phyloP scores from a whole-genome alignment of 2,797 vertebrate genomes.

The Molothrus aeneus region DNA sequence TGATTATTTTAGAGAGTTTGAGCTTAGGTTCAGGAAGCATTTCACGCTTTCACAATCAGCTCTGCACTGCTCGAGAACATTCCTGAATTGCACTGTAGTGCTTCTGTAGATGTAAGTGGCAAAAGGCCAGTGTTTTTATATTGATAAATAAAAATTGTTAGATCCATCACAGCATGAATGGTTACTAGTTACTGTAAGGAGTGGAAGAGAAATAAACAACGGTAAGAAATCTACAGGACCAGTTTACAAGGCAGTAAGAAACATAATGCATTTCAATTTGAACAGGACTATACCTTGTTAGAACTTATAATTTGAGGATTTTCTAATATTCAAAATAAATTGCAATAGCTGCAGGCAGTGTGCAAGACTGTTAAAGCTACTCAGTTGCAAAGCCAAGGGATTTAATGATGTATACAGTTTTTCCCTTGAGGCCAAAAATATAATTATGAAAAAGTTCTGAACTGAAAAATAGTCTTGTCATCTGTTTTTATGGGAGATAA shows the following conservation, averaged over 20 bases:
- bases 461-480: conserved; percentile 65
- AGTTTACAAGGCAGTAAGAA: neutral
- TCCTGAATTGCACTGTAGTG: neutral
- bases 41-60: neutral
- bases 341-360: conserved; percentile 21
- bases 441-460: conserved; percentile 73
- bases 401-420: conserved; percentile 65
- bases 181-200: neutral
- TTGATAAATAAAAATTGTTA: neutral
- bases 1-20: neutral
- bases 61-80: neutral
- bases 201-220: neutral
- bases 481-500: conserved; percentile 66
- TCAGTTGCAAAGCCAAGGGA: conserved; percentile 28
- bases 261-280: neutral
- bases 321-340: conserved; percentile 62
- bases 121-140: neutral
- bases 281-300: conserved; percentile 16
- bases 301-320: conserved; percentile 27
- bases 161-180: neutral
- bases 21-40: neutral
- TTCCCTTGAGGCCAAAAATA: conserved; percentile 70
- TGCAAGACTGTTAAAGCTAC: conserved; percentile 2
- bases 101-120: neutral
- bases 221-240: neutral